Base-by-base conservation (phyloP, 2,888 invertebrate species). In the Cynaeus angustus region DNA sequence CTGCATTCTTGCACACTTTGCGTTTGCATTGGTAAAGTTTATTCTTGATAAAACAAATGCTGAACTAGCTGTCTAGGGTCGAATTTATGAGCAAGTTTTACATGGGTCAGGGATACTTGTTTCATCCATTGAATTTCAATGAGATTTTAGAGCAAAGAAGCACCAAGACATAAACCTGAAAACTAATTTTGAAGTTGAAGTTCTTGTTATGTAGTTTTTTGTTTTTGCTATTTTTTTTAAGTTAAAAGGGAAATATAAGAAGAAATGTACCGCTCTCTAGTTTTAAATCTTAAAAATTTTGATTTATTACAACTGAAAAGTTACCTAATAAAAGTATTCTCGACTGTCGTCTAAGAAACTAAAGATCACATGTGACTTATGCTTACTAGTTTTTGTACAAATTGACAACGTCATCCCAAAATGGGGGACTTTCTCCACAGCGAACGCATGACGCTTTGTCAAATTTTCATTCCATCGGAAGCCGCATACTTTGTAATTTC, bases 381-480 rank as follows among this genome's bases (percentile, higher is more conserved):
- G 4, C 21, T n/a, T n/a, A 21, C 21, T 21, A 3, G 21, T 21
- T 21, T 21, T 21, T 4, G 2, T 4, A 21, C 21, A 21, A 33
- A n/a, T 7, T 9, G 33, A 1, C 28, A 7, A 28, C 28, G 7
- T 28, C 7, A 7, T 28, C 7, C 5, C 33, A 86, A 74, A 74
- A 93, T 93, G 93, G 92, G 92, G 86, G 89, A 92, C 78, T 89
- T 95, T 89, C 95, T 95, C 86, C 90, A 96, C 73, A 95, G 95
- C 85, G 95, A 96, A 84, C 91, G 94, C 86, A 96, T 96, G 96
- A 91, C 92, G 70, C 86, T 96, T 79, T 94, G 95, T 89, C 98
- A 98, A 87, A 91, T 98, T 86, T 98, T 96, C 87, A 93, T 98
- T 79, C 97, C 98, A 85, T 95, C 96, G 12, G 98, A 98, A 87